A percentile compares a stretch with the other conserved stretches of the same genome.
Evolutionary conservation across 1,140 invertebrate species (phyloP).

Genomic region (Cylas formicarius): DNA sequence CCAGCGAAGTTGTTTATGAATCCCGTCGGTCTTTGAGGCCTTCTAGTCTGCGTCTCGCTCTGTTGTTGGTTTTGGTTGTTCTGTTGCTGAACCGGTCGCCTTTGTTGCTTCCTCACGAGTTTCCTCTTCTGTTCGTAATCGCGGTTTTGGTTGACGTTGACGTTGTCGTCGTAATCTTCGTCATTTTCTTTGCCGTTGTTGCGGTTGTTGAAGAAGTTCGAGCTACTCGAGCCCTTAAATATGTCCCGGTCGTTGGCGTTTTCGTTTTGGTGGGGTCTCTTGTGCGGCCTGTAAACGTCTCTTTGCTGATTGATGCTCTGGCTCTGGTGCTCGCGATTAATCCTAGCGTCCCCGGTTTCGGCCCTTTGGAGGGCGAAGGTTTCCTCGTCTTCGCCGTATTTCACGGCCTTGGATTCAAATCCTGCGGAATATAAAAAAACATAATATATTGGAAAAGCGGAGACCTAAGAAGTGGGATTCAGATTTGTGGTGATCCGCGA

Average conservation of each 20-base stretch:
- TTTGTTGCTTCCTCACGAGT: slow-evolving; percentile 35
- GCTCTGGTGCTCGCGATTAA: slow-evolving; percentile 39
- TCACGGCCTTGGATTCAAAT: slow-evolving; percentile 54
- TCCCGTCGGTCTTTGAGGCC: slow-evolving; percentile 36
- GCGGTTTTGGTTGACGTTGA: slow-evolving; percentile 37
- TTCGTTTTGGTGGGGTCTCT: slow-evolving; percentile 22
- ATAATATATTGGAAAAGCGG: slow-evolving; percentile 1
- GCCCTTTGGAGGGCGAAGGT: slow-evolving; percentile 69
- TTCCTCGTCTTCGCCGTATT: slow-evolving; percentile 60
- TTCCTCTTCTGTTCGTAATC: slow-evolving; percentile 39
- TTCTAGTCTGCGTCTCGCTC: slow-evolving; percentile 36
- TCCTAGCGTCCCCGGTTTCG: slow-evolving; percentile 58
- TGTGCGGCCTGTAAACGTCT: slow-evolving; percentile 32
- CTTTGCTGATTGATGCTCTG: slow-evolving; percentile 36
- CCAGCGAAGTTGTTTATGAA: slow-evolving; percentile 45
- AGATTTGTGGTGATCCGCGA: too few species aligned
- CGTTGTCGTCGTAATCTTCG: slow-evolving; percentile 48
- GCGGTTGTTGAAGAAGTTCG: slow-evolving; percentile 59
- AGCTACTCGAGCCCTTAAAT: slow-evolving; percentile 58
- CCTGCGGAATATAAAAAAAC: slow-evolving; percentile 41
- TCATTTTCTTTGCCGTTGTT: slow-evolving; percentile 52
- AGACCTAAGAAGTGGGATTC: too few species aligned
- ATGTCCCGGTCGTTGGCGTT: slow-evolving; percentile 43
- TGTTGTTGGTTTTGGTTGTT: slow-evolving; percentile 26
- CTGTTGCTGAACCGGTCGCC: slow-evolving; percentile 34